These are phyloP conservation scores for Hylaeus volcanicus DNA, from an alignment of 1,140 invertebrate genomes.

Conservation along the genomic window DNA sequence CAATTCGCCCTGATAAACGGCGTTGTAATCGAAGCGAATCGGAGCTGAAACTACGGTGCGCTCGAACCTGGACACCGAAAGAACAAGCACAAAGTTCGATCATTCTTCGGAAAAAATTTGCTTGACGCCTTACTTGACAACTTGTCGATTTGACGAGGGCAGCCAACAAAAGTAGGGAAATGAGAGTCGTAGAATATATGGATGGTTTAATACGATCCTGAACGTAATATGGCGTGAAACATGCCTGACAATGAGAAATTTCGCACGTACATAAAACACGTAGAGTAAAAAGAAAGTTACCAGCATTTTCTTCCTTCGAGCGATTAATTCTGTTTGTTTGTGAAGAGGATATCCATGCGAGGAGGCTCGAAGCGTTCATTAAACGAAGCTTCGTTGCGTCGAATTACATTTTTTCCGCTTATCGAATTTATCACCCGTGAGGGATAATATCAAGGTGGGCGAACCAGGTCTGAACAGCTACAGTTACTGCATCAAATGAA, in stretches of 20 bases:
- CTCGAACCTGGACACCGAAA: too few species aligned
- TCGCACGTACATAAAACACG: too few species aligned
- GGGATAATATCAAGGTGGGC: slow-evolving; percentile 3
- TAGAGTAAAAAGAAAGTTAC: background rate
- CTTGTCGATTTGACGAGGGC: too few species aligned
- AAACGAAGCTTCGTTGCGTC: background rate
- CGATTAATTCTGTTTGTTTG: background rate
- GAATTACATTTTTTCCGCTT: background rate
- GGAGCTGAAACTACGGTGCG: too few species aligned
- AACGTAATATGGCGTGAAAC: too few species aligned
- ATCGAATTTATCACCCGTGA: slow-evolving; percentile 18
- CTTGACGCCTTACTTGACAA: too few species aligned
- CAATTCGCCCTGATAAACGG: background rate
- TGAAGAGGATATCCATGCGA: background rate
- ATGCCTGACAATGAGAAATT: too few species aligned
- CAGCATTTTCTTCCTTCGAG: background rate
- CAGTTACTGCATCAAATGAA: slow-evolving; percentile 25
- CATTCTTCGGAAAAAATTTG: too few species aligned
- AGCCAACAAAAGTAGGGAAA: too few species aligned
- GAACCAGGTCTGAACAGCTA: background rate
- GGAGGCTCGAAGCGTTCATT: background rate
- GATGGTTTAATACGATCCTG: too few species aligned
- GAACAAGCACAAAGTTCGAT: too few species aligned
- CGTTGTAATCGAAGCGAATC: background rate
- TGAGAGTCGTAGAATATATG: too few species aligned